Base-by-base conservation (phyloP, 2,888 invertebrate species). In the Scelioninae gen. 1 region DNA sequence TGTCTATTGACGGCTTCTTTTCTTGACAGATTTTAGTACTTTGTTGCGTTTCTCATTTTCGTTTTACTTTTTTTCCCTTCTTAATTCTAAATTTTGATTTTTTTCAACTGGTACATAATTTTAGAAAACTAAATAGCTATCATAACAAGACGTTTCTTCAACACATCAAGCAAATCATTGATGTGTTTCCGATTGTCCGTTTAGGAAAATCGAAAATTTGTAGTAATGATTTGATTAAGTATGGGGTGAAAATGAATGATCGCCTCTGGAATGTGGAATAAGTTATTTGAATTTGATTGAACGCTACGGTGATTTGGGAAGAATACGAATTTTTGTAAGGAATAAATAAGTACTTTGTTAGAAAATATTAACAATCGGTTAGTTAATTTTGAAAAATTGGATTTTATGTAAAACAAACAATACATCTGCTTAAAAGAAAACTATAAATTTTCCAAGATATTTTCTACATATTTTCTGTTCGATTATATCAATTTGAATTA, bases 1-100 rank as follows among this genome's bases (percentile, higher is more conserved):
- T 62, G 75, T 55, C 86, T 86, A 87, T 88, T 90, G 89, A 90
- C 63, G 76, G 68, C 58, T 71, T 32, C 43, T 40, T 63, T 49
- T 76, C 40, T 62, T 47, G 53, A 43, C 53, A 71, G 23, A 11
- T 47, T 29, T 23, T 63, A 31, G 16, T 63, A 63, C 62, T 55
- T 49, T 60, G 65, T 49, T 49, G 5, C 16, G 51, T 23, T 56
- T 15, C 38, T 6, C 31, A 51, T 51, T 15, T 49, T 13, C 15
- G 32, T 15, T 16, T 32, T 51, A 47, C 7, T 16, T 32, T 47
- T 10, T 63, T 31, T 31, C 5, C 15, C 34, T 47, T 47, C 45
- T 31, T 23, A 60, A n/a, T 43, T 60, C 45, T 62, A 16, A 47
- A 49, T 49, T 29, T 23, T 23, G 23, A 23, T 23, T 23, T 23